phyloP scores from a whole-genome alignment of 2,113 vertebrate species.

The Phycodurus eques region DNA sequence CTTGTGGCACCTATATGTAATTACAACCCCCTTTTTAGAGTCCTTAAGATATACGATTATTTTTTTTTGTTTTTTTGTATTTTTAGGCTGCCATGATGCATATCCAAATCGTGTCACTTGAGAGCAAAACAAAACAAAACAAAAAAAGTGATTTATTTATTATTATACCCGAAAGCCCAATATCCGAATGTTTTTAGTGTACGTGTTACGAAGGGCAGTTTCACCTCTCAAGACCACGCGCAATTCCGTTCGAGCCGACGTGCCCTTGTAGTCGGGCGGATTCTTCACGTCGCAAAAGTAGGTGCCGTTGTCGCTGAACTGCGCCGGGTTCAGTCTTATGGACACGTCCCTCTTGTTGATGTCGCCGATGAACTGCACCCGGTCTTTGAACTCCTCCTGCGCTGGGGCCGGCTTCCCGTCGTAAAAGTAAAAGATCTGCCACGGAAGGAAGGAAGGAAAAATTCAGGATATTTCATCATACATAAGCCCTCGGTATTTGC shows the following conservation, averaged over 20 bases:
- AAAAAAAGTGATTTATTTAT: too few species aligned
- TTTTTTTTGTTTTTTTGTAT: too few species aligned
- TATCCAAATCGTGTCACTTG: too few species aligned
- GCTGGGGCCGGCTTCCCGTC: slow-evolving; percentile 72
- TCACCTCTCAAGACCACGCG: slow-evolving; percentile 88
- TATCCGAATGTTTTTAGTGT: not conserved
- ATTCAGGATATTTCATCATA: not conserved
- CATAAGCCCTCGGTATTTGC: not conserved
- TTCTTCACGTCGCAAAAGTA: slow-evolving; percentile 89
- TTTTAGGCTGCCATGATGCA: too few species aligned
- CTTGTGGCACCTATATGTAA: too few species aligned
- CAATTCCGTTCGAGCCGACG: slow-evolving; percentile 77
- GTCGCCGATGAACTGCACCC: slow-evolving; percentile 85
- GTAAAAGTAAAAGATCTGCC: slow-evolving; percentile 83
- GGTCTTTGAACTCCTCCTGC: slow-evolving; percentile 75
- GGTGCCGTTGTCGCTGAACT: slow-evolving; percentile 91
- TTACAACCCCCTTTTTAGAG: too few species aligned
- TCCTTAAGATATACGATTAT: too few species aligned
- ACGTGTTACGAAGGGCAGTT: too few species aligned
- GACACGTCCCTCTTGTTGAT: slow-evolving; percentile 91
- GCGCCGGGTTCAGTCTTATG: slow-evolving; percentile 81
- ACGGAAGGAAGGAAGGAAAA: slow-evolving; percentile 6
- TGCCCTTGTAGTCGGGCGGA: slow-evolving; percentile 82
- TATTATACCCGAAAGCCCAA: too few species aligned
- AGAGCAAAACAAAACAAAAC: too few species aligned